These are phyloP conservation scores for Montipora foliosa DNA, from an alignment of 64 coral and sea anemone species.

Conservation along the genomic window DNA sequence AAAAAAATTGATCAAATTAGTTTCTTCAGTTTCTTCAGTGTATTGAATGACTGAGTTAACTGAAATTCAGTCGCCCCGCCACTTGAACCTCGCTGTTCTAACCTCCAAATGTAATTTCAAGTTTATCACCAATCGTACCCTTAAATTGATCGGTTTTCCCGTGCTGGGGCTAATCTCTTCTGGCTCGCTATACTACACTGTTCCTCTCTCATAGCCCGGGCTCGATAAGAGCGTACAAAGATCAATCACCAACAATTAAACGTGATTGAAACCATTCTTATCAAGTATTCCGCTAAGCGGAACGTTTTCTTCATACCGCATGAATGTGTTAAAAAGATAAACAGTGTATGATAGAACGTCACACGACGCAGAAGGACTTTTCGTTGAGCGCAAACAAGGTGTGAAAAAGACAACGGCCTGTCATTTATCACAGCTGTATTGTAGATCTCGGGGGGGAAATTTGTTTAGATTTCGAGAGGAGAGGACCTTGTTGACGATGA, in stretches of 20 bases:
- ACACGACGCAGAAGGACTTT: background rate
- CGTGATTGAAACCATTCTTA: background rate
- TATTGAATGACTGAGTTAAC: background rate
- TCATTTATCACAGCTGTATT: no score
- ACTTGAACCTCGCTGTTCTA: no score
- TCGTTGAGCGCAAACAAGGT: background rate
- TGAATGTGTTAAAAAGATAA: background rate
- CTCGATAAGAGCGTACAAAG: background rate
- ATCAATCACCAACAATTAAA: background rate
- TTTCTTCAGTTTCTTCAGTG: background rate
- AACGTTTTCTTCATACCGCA: background rate
- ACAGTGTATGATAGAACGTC: background rate
- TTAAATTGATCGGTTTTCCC: no score
- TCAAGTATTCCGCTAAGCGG: background rate
- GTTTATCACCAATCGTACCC: no score
- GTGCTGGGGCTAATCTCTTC: no score
- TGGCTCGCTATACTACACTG: no score
- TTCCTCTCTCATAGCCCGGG: no score
- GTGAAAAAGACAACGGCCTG: background rate
- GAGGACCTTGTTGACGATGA: no score
- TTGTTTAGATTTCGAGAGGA: no score
- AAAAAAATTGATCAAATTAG: background rate
- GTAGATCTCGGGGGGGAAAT: no score
- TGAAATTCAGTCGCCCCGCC: background rate
- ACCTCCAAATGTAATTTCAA: no score